Conservation (phyloP, 2,888 invertebrate genomes). For the Dendrolimus houi region DNA sequence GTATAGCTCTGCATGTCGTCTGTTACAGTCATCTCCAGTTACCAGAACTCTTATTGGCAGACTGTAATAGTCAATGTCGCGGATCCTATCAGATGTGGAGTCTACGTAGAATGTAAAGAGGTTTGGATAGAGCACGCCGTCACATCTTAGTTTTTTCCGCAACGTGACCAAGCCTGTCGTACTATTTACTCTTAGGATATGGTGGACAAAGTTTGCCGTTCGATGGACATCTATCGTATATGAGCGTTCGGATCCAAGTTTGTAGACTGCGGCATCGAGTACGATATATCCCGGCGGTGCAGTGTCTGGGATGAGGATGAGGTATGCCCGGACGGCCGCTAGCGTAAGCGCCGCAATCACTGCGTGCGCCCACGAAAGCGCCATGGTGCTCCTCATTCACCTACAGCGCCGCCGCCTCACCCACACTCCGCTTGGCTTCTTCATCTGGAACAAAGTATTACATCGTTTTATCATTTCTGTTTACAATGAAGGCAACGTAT, state of each 20-base stretch:
- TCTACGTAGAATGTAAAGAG: conserved; percentile 92
- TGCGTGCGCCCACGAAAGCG: conserved; percentile 40
- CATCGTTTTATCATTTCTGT: background rate
- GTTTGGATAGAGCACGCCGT: conserved; percentile 88
- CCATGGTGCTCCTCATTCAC: conserved; percentile 45
- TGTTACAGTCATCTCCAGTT: conserved; percentile 81
- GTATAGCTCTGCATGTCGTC: conserved; percentile 77
- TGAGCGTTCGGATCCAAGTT: conserved; percentile 85
- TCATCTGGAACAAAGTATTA: conserved; percentile 47
- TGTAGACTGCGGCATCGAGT: conserved; percentile 88
- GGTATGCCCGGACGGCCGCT: conserved; percentile 60
- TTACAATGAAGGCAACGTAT: no score
- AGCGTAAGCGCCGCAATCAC: conserved; percentile 40
- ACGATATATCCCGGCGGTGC: conserved; percentile 80
- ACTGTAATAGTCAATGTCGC: conserved; percentile 90
- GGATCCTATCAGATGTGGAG: conserved; percentile 86
- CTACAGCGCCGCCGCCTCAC: conserved; percentile 60
- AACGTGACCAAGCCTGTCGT: conserved; percentile 85
- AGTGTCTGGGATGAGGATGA: conserved; percentile 77
- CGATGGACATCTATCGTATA: conserved; percentile 88
- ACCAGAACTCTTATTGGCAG: conserved; percentile 86
- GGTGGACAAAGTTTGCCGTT: conserved; percentile 88
- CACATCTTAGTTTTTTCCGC: conserved; percentile 83
- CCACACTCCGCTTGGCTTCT: conserved; percentile 34
- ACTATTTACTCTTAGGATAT: conserved; percentile 84